Percentiles rank a stretch among this genome's conserved stretches.
Evolutionary conservation across 1,140 invertebrate genomes (phyloP).

Genomic region (Halictus rubicundus): DNA sequence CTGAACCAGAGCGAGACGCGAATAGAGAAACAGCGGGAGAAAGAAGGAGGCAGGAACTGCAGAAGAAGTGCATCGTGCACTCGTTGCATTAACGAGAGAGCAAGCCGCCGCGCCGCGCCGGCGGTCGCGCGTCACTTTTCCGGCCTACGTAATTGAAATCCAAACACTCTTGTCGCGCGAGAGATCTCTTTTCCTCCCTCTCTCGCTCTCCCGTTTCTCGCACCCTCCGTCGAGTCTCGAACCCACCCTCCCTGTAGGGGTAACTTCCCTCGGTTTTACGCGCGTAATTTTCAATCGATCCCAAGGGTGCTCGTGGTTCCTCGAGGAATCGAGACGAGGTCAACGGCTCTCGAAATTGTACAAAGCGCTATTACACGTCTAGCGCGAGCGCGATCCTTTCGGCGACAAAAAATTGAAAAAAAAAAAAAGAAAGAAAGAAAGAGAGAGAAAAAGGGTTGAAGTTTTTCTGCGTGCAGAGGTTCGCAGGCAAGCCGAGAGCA

Average conservation of each 20-base stretch:
- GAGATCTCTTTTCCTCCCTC: neutral
- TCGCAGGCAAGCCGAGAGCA: no score
- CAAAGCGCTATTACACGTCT: constrained; percentile 9
- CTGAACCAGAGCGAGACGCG: neutral
- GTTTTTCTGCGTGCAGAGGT: neutral
- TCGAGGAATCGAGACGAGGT: constrained; percentile 1
- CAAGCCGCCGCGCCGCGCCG: neutral
- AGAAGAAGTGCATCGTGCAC: constrained; percentile 9
- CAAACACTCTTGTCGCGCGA: constrained; percentile 13
- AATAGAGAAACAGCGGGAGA: no score
- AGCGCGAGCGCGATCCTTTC: no score
- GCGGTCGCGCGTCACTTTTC: no score
- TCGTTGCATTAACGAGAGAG: constrained; percentile 21
- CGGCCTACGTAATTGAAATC: constrained; percentile 39
- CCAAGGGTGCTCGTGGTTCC: neutral
- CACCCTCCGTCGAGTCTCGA: neutral
- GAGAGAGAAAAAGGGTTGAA: neutral
- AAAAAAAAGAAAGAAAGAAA: neutral
- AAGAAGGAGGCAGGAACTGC: neutral
- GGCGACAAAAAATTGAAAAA: no score
- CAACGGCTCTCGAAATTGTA: constrained; percentile 19
- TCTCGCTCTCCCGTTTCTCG: neutral
- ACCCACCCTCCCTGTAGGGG: neutral
- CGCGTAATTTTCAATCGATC: constrained; percentile 11
- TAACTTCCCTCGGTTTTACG: neutral